These are phyloP conservation scores for Tetraneura akinire DNA, from an alignment of 1,140 invertebrate genomes.

Conservation along the genomic window DNA sequence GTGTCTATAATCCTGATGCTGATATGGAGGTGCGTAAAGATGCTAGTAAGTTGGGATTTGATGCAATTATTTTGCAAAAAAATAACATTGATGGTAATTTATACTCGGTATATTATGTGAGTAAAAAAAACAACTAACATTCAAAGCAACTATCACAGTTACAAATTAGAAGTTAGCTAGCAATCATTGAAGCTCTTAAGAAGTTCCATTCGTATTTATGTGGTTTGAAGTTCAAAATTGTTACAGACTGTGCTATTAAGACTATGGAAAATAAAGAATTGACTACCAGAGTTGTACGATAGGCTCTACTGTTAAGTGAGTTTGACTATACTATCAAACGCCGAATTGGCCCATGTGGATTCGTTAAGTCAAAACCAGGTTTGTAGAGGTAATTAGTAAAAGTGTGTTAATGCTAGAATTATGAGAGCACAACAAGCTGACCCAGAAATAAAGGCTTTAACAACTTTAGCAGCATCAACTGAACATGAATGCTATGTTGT, in stretches of 20 bases:
- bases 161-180: no score
- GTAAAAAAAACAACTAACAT: no score
- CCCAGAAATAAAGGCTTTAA: background rate
- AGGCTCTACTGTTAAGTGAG: background rate
- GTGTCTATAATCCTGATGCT: no score
- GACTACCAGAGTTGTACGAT: background rate
- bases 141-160: no score
- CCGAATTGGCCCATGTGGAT: conserved; percentile 9
- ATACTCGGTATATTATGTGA: no score
- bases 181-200: no score
- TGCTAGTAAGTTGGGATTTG: no score
- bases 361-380: background rate
- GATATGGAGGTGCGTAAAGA: no score
- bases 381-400: background rate
- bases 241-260: conserved; percentile 7
- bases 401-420: background rate
- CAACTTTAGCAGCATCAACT: background rate
- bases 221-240: no score
- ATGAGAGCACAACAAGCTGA: background rate
- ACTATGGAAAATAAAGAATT: background rate
- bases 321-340: background rate
- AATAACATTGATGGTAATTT: no score
- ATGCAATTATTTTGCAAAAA: no score
- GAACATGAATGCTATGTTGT: background rate
- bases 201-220: no score